These are phyloP conservation scores for Mycalesis mineus DNA, from an alignment of 2,888 invertebrate genomes.

Conservation along the genomic window DNA sequence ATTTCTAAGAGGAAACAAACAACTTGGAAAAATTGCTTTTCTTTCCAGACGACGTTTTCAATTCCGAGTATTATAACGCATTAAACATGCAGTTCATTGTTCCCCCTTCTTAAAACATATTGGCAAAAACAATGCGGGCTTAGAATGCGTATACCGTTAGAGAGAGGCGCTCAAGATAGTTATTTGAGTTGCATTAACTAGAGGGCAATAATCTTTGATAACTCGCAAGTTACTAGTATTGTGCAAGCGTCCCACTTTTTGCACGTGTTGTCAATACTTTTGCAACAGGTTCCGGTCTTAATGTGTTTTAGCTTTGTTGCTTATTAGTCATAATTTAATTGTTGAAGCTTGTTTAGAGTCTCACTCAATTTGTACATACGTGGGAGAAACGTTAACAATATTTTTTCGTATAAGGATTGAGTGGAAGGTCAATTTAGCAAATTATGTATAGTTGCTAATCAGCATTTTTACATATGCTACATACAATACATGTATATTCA, in stretches of 20 bases:
- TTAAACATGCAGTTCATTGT: constrained; percentile 18
- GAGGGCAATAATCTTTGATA: constrained; percentile 68
- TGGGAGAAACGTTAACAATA: not conserved
- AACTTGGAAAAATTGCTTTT: constrained; percentile 11
- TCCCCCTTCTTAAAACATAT: constrained; percentile 32
- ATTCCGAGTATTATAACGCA: constrained; percentile 7
- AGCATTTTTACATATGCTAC: too few species aligned
- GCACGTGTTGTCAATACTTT: constrained; percentile 63
- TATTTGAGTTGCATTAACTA: constrained; percentile 49
- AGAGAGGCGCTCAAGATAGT: constrained; percentile 46
- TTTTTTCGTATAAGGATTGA: too few species aligned
- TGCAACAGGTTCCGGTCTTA: constrained; percentile 53
- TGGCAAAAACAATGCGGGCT: constrained; percentile 62
- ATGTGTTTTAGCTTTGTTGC: constrained; percentile 29
- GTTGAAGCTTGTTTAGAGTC: not conserved
- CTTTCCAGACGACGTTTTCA: constrained; percentile 10
- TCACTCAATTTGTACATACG: not conserved
- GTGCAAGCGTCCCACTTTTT: constrained; percentile 63
- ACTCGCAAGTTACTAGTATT: constrained; percentile 48
- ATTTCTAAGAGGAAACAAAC: constrained; percentile 2
- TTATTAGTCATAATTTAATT: constrained; percentile 7
- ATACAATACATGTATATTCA: too few species aligned
- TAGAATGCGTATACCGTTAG: constrained; percentile 58
- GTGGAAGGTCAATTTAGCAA: too few species aligned
- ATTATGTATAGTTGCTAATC: too few species aligned